These are phyloP conservation scores for Hippotragus niger DNA, from an alignment of 2,113 vertebrate genomes.

Conservation along the genomic window DNA sequence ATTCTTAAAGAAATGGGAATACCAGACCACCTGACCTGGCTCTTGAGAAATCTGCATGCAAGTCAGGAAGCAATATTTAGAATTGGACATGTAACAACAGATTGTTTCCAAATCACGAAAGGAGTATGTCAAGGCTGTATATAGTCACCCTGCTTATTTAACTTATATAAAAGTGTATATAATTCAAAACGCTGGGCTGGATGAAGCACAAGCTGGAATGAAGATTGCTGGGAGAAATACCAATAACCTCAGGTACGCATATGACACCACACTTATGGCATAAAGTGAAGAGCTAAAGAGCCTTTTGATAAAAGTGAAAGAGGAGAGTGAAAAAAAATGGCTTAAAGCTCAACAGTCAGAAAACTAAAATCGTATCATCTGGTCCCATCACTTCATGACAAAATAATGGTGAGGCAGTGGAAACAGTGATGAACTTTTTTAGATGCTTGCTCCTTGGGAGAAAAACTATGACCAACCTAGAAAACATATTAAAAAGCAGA, in stretches of 20 bases:
- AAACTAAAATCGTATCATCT: neutral
- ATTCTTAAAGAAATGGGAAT: neutral
- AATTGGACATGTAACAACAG: neutral
- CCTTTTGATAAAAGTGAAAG: neutral
- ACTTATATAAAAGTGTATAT: neutral
- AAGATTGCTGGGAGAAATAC: neutral
- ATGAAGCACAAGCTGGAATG: neutral
- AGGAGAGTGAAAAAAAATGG: neutral
- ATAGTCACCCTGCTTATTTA: neutral
- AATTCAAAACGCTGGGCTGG: accelerated
- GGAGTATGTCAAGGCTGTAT: neutral
- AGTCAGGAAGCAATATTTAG: neutral
- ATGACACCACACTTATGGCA: neutral
- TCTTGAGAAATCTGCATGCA: neutral
- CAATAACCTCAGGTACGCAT: neutral
- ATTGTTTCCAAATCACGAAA: neutral
- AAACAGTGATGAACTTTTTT: neutral
- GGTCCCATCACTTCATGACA: neutral
- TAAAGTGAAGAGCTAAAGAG: neutral
- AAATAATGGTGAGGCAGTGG: neutral
- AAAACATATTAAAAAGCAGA: neutral
- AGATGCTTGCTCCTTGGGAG: no score
- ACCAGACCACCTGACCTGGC: neutral
- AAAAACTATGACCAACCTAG: no score
- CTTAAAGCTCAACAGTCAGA: neutral